phyloP scores from a whole-genome alignment of 1,140 invertebrate genomes.

The Venturia canescens region DNA sequence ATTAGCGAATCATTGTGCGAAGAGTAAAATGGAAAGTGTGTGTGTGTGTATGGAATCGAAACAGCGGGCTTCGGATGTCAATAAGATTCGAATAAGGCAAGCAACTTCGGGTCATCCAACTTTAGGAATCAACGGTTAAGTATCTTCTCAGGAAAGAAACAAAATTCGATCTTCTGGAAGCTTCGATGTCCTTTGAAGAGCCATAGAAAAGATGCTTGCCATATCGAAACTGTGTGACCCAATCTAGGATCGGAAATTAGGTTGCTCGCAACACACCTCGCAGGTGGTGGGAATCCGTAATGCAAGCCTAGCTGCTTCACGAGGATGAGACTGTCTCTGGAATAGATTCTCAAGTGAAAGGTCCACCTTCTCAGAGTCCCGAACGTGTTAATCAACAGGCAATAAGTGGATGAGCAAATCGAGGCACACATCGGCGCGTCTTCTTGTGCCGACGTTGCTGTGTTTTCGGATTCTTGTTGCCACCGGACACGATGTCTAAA shows the following conservation, averaged over 20 bases:
- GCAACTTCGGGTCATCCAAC: no score
- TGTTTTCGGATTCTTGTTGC: conserved; percentile 34
- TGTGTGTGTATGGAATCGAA: no score
- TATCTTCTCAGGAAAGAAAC: no score
- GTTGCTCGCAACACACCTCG: conserved; percentile 48
- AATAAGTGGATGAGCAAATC: conserved; percentile 2
- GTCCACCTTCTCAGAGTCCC: conserved; percentile 13
- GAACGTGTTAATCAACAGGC: background rate
- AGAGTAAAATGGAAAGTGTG: no score
- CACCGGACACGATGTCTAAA: conserved; percentile 45
- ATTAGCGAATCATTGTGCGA: no score
- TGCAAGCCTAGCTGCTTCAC: conserved; percentile 31
- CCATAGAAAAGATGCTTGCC: background rate
- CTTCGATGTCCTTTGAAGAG: background rate
- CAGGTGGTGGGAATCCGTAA: conserved; percentile 15
- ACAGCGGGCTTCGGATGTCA: no score
- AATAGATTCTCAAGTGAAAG: conserved; percentile 39
- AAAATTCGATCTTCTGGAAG: background rate
- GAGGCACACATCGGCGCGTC: conserved; percentile 14
- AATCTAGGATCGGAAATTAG: conserved; percentile 63
- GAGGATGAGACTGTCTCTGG: conserved; percentile 44
- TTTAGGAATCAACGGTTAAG: no score
- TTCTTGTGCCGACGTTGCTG: background rate
- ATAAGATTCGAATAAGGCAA: no score
- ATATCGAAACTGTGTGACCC: conserved; percentile 38